phyloP scores from a whole-genome alignment of 2,113 vertebrate genomes.

The Phylloscopus whistleri region DNA sequence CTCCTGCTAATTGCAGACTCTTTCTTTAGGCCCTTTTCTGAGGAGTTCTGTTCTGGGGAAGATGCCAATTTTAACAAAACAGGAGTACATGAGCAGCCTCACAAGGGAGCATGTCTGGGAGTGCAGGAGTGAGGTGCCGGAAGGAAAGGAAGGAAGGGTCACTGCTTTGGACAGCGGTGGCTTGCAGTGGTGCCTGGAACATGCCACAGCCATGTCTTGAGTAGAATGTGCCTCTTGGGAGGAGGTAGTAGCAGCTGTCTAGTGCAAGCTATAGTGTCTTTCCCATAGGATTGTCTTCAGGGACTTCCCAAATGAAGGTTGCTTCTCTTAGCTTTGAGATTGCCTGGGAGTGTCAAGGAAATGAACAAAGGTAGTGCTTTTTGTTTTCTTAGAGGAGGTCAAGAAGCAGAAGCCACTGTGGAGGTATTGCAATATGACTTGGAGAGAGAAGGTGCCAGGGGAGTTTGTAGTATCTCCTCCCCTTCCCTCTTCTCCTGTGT shows the following conservation, averaged over 20 bases:
- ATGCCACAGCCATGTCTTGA: not conserved
- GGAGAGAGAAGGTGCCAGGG: not conserved
- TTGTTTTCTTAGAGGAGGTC: not conserved
- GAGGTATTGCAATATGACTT: not conserved
- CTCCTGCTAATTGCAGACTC: not conserved
- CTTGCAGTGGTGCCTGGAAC: not conserved
- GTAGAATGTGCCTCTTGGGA: not conserved
- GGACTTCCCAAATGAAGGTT: not conserved
- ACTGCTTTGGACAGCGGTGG: not conserved
- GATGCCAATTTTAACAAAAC: not conserved
- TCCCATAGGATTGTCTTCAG: not conserved
- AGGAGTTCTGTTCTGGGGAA: not conserved
- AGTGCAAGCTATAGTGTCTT: not conserved
- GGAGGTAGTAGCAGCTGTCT: not conserved
- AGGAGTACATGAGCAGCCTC: not conserved
- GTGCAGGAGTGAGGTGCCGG: not conserved
- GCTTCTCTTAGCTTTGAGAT: not conserved
- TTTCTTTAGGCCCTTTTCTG: not conserved
- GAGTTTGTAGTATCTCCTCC: not conserved
- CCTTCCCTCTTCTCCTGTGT: fast-evolving
- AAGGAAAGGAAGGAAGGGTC: not conserved
- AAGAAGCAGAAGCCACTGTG: not conserved
- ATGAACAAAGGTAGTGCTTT: not conserved
- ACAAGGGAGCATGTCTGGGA: not conserved
- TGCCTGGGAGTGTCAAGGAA: not conserved